Base-by-base conservation (phyloP, 2,888 invertebrate genomes). In the Antheraea yamamai region DNA sequence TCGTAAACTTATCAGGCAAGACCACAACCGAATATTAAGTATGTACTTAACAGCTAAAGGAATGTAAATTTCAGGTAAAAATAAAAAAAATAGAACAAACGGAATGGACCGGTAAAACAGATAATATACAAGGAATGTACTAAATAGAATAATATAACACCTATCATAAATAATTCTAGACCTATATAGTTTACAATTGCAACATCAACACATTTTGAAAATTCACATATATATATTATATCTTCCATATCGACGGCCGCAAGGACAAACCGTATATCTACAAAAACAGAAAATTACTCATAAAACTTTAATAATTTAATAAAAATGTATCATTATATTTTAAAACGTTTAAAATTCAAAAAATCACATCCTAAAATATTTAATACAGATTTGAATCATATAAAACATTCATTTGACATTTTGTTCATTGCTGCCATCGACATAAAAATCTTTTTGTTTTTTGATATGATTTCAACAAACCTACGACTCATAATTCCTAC, bases 1-100 rank as follows among this genome's bases (percentile, higher is more conserved):
- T 92, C 87, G 91, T 93, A 91, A 94, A 94, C 94, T 94, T 95
- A 95, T 94, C 94, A 95, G 95, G 95, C 95, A 95, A 95, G 95
- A 95, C 95, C 95, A 95, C 95, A 95, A 95, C 95, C 95, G 92
- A 76, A 95, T 94, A 95, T 93, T 95, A 95, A 95, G 95, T 47
- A 47, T 47, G 47, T 95, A 95, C 95, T 94, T 94, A 94, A 87
- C 82, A 88, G 88, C 94, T 95, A 95, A 91, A 92, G 95, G 95
- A 95, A 95, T 95, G 93, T 89, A 89, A 89, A 89, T 89, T 86
- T 90, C 88, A 85, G 83, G 83, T 83, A 83, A 80, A 84, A 84
- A 83, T 23, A 23, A 66, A 30, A 16, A 30, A 30, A 16, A 66
- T 6, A 80, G 47, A 81, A 86, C 84, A 83, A 89, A 88, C 89